Evolutionary conservation across 2,797 vertebrate genomes (phyloP).

Genomic region (Xerus rutilus): DNA sequence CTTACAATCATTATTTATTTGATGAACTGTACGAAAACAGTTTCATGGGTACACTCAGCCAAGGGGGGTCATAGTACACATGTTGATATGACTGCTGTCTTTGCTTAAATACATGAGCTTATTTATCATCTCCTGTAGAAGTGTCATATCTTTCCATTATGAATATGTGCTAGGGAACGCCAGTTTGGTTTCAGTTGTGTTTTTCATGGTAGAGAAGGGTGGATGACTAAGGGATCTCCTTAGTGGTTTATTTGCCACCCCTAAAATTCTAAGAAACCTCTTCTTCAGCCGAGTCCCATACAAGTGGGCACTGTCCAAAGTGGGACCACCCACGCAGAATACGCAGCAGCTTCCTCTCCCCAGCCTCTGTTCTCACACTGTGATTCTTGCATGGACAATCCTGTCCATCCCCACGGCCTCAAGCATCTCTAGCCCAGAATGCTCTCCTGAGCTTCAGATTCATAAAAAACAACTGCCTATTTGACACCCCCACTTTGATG

Average conservation of each 20-base stretch:
- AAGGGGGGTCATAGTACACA: conserved; percentile 36
- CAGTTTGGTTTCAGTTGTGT: neutral
- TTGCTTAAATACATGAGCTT: conserved; percentile 53
- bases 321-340: neutral
- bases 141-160: neutral
- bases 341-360: no score
- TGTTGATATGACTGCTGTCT: conserved; percentile 28
- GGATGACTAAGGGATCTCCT: neutral
- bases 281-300: neutral
- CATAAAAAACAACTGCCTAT: neutral
- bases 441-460: conserved; percentile 12
- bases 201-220: neutral
- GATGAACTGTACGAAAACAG: conserved; percentile 68
- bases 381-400: neutral
- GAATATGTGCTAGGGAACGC: neutral
- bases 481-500: neutral
- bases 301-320: neutral
- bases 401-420: neutral
- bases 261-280: neutral
- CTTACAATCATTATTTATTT: conserved; percentile 82
- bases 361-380: no score
- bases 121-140: conserved; percentile 36
- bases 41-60: conserved; percentile 70
- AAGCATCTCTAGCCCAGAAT: conserved; percentile 10
- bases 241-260: neutral